These are phyloP conservation scores for Amblyopsis rosae DNA, from an alignment of 2,113 vertebrate species.

Conservation along the genomic window DNA sequence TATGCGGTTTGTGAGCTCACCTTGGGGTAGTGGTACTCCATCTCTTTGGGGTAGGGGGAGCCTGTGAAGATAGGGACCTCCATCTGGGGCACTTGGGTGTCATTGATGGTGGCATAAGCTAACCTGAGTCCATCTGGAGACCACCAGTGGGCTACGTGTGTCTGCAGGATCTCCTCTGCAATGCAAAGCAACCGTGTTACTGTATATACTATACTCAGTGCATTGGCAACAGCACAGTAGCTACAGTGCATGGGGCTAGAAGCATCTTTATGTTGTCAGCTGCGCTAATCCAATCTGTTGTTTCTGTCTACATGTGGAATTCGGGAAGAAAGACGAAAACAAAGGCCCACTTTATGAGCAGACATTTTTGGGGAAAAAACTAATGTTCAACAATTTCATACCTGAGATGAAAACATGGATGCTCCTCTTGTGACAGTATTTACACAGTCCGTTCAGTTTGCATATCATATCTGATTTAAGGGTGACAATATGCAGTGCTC, in stretches of 20 bases:
- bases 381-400: background rate
- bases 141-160: constrained; percentile 94
- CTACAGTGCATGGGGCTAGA: too few species aligned
- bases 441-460: constrained; percentile 1
- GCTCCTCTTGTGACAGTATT: constrained; percentile 4
- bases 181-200: constrained; percentile 13
- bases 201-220: too few species aligned
- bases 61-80: constrained; percentile 90
- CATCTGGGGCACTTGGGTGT: constrained; percentile 91
- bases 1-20: constrained; percentile 61
- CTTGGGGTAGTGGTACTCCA: constrained; percentile 94
- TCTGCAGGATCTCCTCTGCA: constrained; percentile 93
- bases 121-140: constrained; percentile 92
- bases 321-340: too few species aligned
- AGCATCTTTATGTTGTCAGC: too few species aligned
- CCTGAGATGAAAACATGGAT: background rate
- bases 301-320: too few species aligned
- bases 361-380: background rate
- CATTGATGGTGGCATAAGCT: constrained; percentile 94
- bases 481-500: background rate
- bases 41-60: constrained; percentile 81
- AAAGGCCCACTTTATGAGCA: too few species aligned
- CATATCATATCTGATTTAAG: constrained; percentile 33
- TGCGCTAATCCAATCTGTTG: too few species aligned
- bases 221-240: too few species aligned